Base-by-base conservation (phyloP, 2,113 vertebrate genomes). In the Quiscalus mexicanus region DNA sequence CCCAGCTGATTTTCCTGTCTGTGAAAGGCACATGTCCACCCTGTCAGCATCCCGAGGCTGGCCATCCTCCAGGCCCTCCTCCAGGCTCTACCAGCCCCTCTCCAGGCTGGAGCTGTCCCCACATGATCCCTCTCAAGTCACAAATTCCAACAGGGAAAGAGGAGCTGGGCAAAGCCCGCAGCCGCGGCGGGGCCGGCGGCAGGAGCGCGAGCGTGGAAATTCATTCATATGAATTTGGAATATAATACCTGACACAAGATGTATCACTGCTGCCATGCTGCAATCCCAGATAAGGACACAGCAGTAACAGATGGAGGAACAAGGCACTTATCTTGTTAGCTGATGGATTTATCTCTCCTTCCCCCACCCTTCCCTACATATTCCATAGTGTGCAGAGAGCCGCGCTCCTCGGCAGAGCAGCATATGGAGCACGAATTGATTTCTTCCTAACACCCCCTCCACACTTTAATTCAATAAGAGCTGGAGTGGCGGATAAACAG, bases 251-350 rank as follows among this genome's bases (percentile, higher is more conserved):
- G 97, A 98, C 97, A 98, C 96, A 98, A 98, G 97, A 98, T 97
- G 89, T 79, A 98, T 98, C 95, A 0, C 92, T 95, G 92, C 97
- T 98, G 98, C 98, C 97, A 97, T 49, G 52, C 97, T 98, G 95
- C 98, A 97, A 96, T 95, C 97, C 98, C 96, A 97, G 98, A 98
- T 98, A 98, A 98, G 98, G 97, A 96, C 97, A 94, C 98, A 97
- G 98, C 96, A 95, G 97, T 98, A 98, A 98, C 98, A 98, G 98
- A 98, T 98, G 98, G 98, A 96, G 97, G 97, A 98, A 98, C 98
- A 98, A 97, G 97, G 97, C 97, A 97, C 97, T 98, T 98, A 98
- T 98, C 98, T 98, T 98, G 98, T 98, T 98, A 98, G 97, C 86
- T 98, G 98, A 98, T 98, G 97, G 97, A 98, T 98, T 98, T 98